Conservation (phyloP, 2,797 vertebrate species). For the Chlorospingus semifuscus region DNA sequence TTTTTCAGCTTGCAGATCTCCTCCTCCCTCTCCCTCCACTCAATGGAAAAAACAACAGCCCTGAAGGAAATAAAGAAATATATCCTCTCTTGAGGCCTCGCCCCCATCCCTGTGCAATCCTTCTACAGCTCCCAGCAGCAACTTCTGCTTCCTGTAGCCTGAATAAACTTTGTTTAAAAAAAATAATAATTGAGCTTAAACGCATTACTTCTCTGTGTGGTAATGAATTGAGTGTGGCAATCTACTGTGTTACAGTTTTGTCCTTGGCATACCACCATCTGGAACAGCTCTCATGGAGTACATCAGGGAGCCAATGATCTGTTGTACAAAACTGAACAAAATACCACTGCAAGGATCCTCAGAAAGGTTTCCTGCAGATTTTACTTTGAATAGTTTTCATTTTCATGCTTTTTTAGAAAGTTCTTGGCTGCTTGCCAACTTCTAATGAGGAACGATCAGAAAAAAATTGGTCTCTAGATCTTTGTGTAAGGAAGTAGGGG, state of each 20-base stretch:
- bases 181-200: conserved; percentile 52
- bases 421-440: neutral
- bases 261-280: conserved; percentile 54
- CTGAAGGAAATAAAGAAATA: conserved; percentile 68
- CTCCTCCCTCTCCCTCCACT: conserved; percentile 50
- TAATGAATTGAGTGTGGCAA: conserved; percentile 66
- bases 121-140: conserved; percentile 55
- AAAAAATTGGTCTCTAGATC: neutral
- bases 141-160: conserved; percentile 58
- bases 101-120: conserved; percentile 42
- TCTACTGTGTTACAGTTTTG: conserved; percentile 43
- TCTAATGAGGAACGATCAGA: neutral
- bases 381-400: conserved; percentile 27
- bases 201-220: conserved; percentile 49
- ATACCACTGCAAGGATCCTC: conserved; percentile 5
- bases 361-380: conserved; percentile 10
- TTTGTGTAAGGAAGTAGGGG: neutral
- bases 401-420: neutral
- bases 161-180: conserved; percentile 55
- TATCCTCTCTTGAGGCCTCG: conserved; percentile 62
- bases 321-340: conserved; percentile 22
- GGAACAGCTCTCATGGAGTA: conserved; percentile 49
- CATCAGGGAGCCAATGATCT: conserved; percentile 44
- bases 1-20: conserved; percentile 63
- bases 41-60: conserved; percentile 69